Percentiles rank a stretch among this genome's conserved stretches.
Conservation (phyloP, 37 sponge, comb jelly and placozoan species). For the Hormiphora californensis region DNA sequence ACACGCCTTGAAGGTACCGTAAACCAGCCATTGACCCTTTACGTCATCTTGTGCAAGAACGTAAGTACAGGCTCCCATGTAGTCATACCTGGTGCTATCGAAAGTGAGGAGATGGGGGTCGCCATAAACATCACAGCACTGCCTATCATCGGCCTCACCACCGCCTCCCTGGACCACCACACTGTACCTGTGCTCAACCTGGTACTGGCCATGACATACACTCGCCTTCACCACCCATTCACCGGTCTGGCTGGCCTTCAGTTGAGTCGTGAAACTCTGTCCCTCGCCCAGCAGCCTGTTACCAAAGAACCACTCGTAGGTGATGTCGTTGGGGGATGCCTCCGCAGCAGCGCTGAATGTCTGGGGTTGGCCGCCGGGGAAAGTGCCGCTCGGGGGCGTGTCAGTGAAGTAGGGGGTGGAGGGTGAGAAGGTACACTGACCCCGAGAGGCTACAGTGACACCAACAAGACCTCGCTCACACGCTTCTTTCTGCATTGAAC, state of each 20-base stretch:
- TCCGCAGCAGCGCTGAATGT: background rate
- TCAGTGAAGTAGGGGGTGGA: background rate
- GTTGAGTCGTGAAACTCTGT: background rate
- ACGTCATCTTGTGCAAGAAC: background rate
- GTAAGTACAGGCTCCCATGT: background rate
- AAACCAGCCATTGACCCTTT: background rate
- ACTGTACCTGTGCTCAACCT: background rate
- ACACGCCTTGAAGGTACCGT: slow-evolving; percentile 3
- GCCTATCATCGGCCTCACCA: background rate
- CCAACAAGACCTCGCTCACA: slow-evolving; percentile 15
- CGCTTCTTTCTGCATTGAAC: background rate
- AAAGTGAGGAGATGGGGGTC: slow-evolving; percentile 1
- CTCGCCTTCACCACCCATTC: background rate
- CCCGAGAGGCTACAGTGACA: background rate
- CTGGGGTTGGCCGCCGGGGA: background rate
- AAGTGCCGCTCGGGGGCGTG: background rate
- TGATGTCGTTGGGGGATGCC: background rate
- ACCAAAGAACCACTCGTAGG: background rate
- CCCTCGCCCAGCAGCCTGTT: background rate
- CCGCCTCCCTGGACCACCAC: background rate
- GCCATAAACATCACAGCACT: background rate
- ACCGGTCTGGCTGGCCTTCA: background rate
- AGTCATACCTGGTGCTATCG: background rate
- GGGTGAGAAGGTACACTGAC: background rate
- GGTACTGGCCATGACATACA: background rate